Evolutionary conservation across 2,888 invertebrate genomes (phyloP).

Genomic region (Rhorus exstirpatorius): DNA sequence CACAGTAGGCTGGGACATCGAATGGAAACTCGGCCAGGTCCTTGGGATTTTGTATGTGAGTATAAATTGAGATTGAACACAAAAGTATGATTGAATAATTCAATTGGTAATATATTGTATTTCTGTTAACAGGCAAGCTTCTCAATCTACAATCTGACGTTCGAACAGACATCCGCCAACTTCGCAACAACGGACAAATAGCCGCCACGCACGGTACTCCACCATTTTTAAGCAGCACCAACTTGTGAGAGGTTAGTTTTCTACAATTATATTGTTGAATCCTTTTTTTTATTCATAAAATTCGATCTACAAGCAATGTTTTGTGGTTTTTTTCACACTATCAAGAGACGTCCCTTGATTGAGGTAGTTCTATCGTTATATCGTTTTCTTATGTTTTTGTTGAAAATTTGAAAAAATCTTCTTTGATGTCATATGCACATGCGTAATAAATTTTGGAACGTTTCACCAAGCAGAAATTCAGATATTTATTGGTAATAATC

Average conservation of each 20-base stretch:
- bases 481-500: too few relatives aligned
- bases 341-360: slow-evolving; percentile 1
- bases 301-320: not conserved
- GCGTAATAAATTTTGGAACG: too few relatives aligned
- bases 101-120: not conserved
- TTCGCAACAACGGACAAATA: not conserved
- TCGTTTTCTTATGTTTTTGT: too few relatives aligned
- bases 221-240: not conserved
- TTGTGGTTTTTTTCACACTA: slow-evolving; percentile 1
- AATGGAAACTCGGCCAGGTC: slow-evolving; percentile 10
- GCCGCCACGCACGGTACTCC: not conserved
- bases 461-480: not conserved
- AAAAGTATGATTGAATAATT: too few relatives aligned
- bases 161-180: not conserved
- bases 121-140: not conserved
- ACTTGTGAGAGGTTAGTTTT: not conserved
- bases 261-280: too few relatives aligned
- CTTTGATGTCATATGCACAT: too few relatives aligned
- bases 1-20: slow-evolving; percentile 1
- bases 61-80: too few relatives aligned
- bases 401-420: too few relatives aligned
- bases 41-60: slow-evolving; percentile 19
- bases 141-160: slow-evolving; percentile 10
- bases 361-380: too few relatives aligned
- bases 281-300: not conserved